Percentiles rank a stretch among this genome's conserved stretches.
These are phyloP conservation scores for Xiphophorus maculatus DNA, from an alignment of 2,113 vertebrate species.

Conservation along the genomic window DNA sequence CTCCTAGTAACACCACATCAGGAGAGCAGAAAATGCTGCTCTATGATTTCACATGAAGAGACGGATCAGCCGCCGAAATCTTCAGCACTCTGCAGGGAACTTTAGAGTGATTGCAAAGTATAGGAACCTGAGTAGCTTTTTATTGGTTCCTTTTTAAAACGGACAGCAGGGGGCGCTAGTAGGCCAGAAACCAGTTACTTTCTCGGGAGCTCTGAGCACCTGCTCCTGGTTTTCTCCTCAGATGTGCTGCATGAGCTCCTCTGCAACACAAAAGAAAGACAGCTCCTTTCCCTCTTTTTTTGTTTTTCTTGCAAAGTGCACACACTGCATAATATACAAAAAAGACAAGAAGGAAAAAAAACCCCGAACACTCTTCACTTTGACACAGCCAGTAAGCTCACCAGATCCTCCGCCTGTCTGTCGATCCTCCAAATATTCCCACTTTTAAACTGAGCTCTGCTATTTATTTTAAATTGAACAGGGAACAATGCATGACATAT, in stretches of 20 bases:
- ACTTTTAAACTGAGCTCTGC: slow-evolving; percentile 43
- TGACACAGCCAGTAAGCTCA: slow-evolving; percentile 21
- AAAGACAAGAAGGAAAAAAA: background rate
- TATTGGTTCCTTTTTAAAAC: background rate
- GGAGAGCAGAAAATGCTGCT: slow-evolving; percentile 18
- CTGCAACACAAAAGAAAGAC: slow-evolving; percentile 34
- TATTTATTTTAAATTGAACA: slow-evolving; percentile 42
- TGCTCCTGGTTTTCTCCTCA: slow-evolving; percentile 35
- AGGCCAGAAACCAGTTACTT: slow-evolving; percentile 60
- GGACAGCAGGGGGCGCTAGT: slow-evolving; percentile 78
- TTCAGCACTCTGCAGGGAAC: slow-evolving; percentile 30
- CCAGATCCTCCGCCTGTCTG: slow-evolving; percentile 9
- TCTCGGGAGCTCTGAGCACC: slow-evolving; percentile 31
- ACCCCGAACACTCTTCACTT: slow-evolving; percentile 22
- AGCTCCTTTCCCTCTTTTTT: slow-evolving; percentile 14
- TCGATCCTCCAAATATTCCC: slow-evolving; percentile 19
- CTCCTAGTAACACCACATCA: background rate
- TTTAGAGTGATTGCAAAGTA: slow-evolving; percentile 13
- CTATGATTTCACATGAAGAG: slow-evolving; percentile 22
- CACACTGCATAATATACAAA: slow-evolving; percentile 21
- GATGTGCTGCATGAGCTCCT: slow-evolving; percentile 54
- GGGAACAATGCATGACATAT: slow-evolving; percentile 32
- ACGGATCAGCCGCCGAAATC: slow-evolving; percentile 46
- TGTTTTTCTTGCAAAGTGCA: slow-evolving; percentile 17
- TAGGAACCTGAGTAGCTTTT: background rate